phyloP scores from a whole-genome alignment of 2,888 invertebrate genomes.

The Lacanobia oleracea region DNA sequence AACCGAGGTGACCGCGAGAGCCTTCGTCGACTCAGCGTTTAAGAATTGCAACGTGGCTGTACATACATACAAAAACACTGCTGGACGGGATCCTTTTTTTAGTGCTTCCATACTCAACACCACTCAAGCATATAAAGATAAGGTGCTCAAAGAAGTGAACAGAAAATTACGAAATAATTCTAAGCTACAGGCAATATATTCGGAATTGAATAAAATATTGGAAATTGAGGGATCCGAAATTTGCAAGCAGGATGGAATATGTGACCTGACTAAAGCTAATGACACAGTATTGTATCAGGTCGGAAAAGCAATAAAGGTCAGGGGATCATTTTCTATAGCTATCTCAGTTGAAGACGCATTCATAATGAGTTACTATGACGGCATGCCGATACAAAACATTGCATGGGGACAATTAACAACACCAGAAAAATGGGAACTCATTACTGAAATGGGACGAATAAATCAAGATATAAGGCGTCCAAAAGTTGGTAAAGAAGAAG shows the following conservation, averaged over 20 bases:
- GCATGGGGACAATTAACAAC: constrained; percentile 58
- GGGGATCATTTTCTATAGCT: constrained; percentile 36
- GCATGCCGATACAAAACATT: constrained; percentile 44
- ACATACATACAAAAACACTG: constrained; percentile 17
- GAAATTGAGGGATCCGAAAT: constrained; percentile 53
- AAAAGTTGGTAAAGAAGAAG: constrained; percentile 46
- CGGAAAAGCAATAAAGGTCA: background rate
- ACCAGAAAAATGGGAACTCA: constrained; percentile 41
- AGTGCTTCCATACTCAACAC: constrained; percentile 21
- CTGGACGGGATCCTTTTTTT: constrained; percentile 38
- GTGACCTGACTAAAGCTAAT: constrained; percentile 49
- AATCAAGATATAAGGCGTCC: constrained; percentile 41
- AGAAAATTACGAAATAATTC: constrained; percentile 33
- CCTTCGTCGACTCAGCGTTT: constrained; percentile 46
- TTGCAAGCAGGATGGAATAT: constrained; percentile 52
- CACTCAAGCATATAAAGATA: constrained; percentile 34
- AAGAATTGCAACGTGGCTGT: constrained; percentile 43
- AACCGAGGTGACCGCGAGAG: constrained; percentile 45
- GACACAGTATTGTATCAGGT: constrained; percentile 18
- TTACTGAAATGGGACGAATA: constrained; percentile 45
- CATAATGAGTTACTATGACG: constrained; percentile 48
- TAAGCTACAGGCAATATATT: constrained; percentile 28
- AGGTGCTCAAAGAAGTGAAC: constrained; percentile 32
- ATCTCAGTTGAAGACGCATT: constrained; percentile 44
- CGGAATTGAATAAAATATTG: constrained; percentile 53